Percentiles rank a stretch among this genome's conserved stretches.
These are phyloP conservation scores for Theretra japonica DNA, from an alignment of 2,888 invertebrate species.

Conservation along the genomic window DNA sequence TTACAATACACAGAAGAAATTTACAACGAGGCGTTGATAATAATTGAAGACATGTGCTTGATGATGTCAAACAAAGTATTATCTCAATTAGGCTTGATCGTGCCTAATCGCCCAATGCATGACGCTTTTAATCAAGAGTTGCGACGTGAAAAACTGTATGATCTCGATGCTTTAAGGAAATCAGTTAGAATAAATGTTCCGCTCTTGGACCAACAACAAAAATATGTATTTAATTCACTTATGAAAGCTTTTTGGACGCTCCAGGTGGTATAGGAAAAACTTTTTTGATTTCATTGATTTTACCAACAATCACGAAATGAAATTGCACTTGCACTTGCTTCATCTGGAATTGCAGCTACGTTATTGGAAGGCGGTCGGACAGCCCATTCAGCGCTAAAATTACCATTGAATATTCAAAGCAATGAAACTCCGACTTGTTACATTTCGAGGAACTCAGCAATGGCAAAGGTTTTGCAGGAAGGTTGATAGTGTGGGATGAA, in stretches of 20 bases:
- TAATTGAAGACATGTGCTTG: slow-evolving; percentile 47
- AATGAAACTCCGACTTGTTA: no score
- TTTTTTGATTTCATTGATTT: slow-evolving; percentile 21
- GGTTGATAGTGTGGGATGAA: no score
- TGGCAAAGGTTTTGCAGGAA: no score
- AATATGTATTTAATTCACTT: not conserved
- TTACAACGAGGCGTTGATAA: slow-evolving; percentile 40
- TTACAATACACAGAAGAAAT: slow-evolving; percentile 36
- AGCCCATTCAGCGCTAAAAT: slow-evolving; percentile 27
- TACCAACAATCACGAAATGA: not conserved
- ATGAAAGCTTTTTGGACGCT: slow-evolving; percentile 34
- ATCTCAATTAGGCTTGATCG: slow-evolving; percentile 44
- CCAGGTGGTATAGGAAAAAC: slow-evolving; percentile 27
- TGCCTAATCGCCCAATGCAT: slow-evolving; percentile 43
- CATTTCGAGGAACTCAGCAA: no score
- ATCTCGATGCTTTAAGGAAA: slow-evolving; percentile 42
- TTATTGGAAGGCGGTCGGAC: slow-evolving; percentile 14
- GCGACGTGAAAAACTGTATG: slow-evolving; percentile 41
- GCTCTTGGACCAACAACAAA: slow-evolving; percentile 13
- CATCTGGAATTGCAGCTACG: no score
- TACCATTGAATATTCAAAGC: slow-evolving; percentile 29
- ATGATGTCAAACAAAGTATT: slow-evolving; percentile 48
- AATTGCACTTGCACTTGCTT: slow-evolving; percentile 18
- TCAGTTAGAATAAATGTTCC: slow-evolving; percentile 46
- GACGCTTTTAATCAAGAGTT: slow-evolving; percentile 43